Evolutionary conservation across 64 coral and sea anemone genomes (phyloP).

Genomic region (Pachyseris speciosa): DNA sequence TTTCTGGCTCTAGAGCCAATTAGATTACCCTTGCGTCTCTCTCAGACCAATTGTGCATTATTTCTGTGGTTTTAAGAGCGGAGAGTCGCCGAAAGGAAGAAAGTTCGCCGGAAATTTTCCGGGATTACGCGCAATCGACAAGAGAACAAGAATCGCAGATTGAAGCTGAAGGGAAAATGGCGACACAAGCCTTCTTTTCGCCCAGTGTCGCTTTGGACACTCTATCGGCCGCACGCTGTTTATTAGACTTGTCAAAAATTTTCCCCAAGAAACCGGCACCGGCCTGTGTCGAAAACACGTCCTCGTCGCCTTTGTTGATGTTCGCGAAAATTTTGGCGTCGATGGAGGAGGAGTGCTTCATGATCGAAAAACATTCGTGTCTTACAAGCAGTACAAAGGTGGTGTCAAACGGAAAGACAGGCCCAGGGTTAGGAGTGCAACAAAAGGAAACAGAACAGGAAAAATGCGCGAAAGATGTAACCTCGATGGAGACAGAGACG

Average conservation of each 20-base stretch:
- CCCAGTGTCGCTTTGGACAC: slow-evolving; percentile 47
- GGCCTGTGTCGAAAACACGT: not conserved
- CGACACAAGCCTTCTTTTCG: slow-evolving; percentile 17
- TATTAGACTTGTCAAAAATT: slow-evolving; percentile 72
- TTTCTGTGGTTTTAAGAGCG: not conserved
- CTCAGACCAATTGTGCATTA: not conserved
- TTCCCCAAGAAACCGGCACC: slow-evolving; percentile 50
- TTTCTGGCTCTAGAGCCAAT: not conserved
- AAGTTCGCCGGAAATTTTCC: not conserved
- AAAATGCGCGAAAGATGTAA: not conserved
- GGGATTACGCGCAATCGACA: not conserved
- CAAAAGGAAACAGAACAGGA: slow-evolving; percentile 1
- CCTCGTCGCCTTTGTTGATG: slow-evolving; percentile 57
- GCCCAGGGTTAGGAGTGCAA: not conserved
- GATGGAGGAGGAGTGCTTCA: slow-evolving; percentile 62
- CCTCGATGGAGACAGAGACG: not conserved
- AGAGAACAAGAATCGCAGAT: not conserved
- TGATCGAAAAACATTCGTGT: slow-evolving; percentile 45
- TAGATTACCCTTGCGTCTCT: not conserved
- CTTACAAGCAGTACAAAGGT: not conserved
- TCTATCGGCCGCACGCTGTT: slow-evolving; percentile 55
- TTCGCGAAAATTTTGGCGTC: slow-evolving; percentile 57
- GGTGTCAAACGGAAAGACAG: not conserved
- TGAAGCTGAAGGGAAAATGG: slow-evolving; percentile 26
- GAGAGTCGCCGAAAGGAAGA: slow-evolving; percentile 3